phyloP scores from a whole-genome alignment of 1,140 invertebrate genomes.

The Anagrus nilaparvatae region DNA sequence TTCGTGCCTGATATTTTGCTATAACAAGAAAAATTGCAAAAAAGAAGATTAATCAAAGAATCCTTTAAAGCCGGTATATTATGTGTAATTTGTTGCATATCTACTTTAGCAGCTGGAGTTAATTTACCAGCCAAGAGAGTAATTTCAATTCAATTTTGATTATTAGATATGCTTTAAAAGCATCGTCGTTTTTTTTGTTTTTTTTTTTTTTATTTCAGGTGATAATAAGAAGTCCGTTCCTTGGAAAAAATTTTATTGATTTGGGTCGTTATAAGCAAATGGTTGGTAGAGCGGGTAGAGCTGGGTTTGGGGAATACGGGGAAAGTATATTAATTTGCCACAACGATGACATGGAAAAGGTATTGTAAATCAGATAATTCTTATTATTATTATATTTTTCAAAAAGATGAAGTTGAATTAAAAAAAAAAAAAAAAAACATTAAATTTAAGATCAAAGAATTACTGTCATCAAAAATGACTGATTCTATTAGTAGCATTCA shows the following conservation, averaged over 20 bases:
- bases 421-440: too few relatives aligned
- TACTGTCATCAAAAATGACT: slow-evolving; percentile 58
- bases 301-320: slow-evolving; percentile 66
- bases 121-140: slow-evolving; percentile 89
- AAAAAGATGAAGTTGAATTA: slow-evolving; percentile 1
- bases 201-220: slow-evolving; percentile 43
- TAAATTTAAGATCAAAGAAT: slow-evolving; percentile 39
- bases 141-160: slow-evolving; percentile 15
- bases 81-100: slow-evolving; percentile 89
- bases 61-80: slow-evolving; percentile 70
- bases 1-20: slow-evolving; percentile 88
- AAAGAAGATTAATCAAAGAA: slow-evolving; percentile 78
- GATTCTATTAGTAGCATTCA: slow-evolving; percentile 55
- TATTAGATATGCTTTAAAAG: too few relatives aligned
- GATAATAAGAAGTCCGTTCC: slow-evolving; percentile 73
- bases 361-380: slow-evolving; percentile 15
- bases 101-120: slow-evolving; percentile 91
- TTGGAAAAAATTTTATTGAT: slow-evolving; percentile 68
- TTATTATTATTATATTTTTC: too few relatives aligned
- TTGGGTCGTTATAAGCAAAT: slow-evolving; percentile 88
- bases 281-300: slow-evolving; percentile 74
- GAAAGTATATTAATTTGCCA: slow-evolving; percentile 69
- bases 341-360: slow-evolving; percentile 42
- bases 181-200: too few relatives aligned
- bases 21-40: slow-evolving; percentile 86